These are phyloP conservation scores for Hirundo rustica DNA, from an alignment of 2,797 vertebrate genomes.

Conservation along the genomic window DNA sequence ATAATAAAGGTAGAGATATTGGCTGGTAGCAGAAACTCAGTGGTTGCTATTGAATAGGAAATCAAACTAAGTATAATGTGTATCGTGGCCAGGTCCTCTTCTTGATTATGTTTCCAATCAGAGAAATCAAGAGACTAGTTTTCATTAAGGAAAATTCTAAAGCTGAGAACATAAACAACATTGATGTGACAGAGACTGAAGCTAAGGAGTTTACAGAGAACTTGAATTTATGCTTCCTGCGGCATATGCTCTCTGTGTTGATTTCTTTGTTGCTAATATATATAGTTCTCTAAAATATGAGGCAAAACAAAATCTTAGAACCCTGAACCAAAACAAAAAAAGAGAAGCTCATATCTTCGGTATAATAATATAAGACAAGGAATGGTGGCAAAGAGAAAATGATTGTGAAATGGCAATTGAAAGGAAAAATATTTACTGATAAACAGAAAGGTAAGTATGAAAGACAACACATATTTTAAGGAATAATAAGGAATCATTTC, in stretches of 20 bases:
- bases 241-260: neutral
- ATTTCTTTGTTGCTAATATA: neutral
- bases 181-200: neutral
- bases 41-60: neutral
- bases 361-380: neutral
- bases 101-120: neutral
- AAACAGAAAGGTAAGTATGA: neutral
- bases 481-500: neutral
- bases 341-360: accelerated
- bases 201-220: neutral
- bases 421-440: neutral
- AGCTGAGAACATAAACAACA: neutral
- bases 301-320: neutral
- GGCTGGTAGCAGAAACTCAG: neutral
- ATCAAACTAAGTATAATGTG: neutral
- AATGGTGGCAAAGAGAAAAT: neutral
- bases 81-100: neutral
- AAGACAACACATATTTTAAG: neutral
- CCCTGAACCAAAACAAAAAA: neutral
- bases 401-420: neutral
- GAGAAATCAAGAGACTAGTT: neutral
- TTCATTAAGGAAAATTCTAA: neutral
- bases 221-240: neutral
- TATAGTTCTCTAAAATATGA: neutral
- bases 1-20: neutral